These are phyloP conservation scores for Phytoseiulus persimilis DNA, from an alignment of 2,888 invertebrate species.

Conservation along the genomic window DNA sequence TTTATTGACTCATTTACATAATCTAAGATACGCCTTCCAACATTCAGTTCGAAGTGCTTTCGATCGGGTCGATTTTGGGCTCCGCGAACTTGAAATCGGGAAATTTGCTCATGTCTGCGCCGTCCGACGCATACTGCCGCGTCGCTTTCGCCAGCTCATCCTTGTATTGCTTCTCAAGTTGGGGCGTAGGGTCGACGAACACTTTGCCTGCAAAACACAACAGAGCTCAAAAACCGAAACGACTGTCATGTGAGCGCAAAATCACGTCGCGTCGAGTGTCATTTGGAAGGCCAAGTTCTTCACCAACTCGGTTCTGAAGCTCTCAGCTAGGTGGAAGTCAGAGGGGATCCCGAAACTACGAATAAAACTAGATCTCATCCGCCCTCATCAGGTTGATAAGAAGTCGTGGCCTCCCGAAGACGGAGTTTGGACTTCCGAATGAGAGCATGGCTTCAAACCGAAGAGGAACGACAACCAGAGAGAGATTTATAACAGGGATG, in stretches of 20 bases:
- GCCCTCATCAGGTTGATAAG: no score
- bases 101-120: conserved; percentile 78
- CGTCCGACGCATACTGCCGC: conserved; percentile 65
- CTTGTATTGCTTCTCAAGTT: conserved; percentile 64
- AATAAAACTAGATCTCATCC: no score
- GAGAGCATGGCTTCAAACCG: no score
- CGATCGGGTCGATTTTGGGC: not conserved
- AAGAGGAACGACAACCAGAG: no score
- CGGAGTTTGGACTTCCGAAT: no score
- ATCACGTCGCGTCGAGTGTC: no score
- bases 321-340: no score
- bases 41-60: not conserved
- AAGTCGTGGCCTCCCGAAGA: no score
- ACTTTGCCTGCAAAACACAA: not conserved
- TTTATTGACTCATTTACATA: conserved; percentile 11
- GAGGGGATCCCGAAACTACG: no score
- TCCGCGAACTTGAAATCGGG: conserved; percentile 67
- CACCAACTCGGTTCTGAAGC: no score
- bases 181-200: conserved; percentile 70
- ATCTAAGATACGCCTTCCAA: not conserved
- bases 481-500: not conserved
- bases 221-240: not conserved
- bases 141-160: conserved; percentile 71
- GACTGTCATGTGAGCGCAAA: not conserved
- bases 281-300: no score